Evolutionary conservation across 2,888 invertebrate species (phyloP).

Genomic region (Cerceris rybyensis): DNA sequence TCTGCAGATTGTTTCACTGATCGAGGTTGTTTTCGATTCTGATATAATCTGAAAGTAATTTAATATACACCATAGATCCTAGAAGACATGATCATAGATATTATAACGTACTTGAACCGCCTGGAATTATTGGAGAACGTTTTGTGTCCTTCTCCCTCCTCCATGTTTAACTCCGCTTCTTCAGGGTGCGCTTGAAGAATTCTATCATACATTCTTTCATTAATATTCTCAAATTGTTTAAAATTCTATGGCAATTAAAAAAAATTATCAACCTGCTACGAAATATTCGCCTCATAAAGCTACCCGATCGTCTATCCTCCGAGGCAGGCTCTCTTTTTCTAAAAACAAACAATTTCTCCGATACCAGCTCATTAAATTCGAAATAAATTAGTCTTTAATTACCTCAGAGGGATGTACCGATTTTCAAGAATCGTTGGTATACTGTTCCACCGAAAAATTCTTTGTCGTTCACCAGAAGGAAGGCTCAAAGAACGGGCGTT

Average conservation of each 20-base stretch:
- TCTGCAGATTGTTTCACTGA: too few species aligned
- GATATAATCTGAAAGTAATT: too few species aligned
- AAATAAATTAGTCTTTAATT: slow-evolving; percentile 14
- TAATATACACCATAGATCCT: too few species aligned
- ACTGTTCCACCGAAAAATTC: slow-evolving; percentile 83
- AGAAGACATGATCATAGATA: too few species aligned
- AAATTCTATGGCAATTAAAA: background rate
- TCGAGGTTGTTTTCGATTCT: too few species aligned
- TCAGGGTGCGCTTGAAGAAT: too few species aligned
- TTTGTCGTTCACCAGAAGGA: slow-evolving; percentile 77
- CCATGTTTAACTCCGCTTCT: too few species aligned
- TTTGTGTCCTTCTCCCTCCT: too few species aligned
- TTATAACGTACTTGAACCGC: too few species aligned
- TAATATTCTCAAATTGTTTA: too few species aligned
- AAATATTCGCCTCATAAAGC: slow-evolving; percentile 75
- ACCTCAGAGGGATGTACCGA: slow-evolving; percentile 59
- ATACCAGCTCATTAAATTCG: background rate
- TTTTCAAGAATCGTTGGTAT: slow-evolving; percentile 81
- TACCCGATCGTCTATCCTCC: slow-evolving; percentile 69
- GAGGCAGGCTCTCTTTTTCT: slow-evolving; percentile 75
- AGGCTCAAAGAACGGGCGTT: slow-evolving; percentile 78
- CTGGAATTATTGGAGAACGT: too few species aligned
- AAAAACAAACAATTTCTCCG: slow-evolving; percentile 10
- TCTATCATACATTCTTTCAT: too few species aligned
- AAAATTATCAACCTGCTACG: slow-evolving; percentile 65